These are phyloP conservation scores for Orycteropus afer DNA, from an alignment of 2,113 vertebrate genomes.

Conservation along the genomic window DNA sequence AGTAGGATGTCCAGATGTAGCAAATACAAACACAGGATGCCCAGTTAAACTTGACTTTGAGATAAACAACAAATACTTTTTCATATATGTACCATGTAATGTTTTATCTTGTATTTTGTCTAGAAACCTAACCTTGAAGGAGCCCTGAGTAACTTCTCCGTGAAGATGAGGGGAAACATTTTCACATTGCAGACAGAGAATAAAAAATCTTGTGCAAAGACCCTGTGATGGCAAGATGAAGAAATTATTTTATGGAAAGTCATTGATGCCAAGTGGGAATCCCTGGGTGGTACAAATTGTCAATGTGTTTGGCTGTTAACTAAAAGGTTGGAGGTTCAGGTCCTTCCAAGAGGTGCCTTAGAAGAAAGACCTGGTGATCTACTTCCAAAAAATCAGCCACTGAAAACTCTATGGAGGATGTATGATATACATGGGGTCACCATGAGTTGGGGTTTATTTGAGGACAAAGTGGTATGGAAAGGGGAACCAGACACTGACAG, in stretches of 20 bases:
- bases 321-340: too few relatives aligned
- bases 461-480: background rate
- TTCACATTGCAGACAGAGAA: background rate
- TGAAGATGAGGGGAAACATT: background rate
- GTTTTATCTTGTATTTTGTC: background rate
- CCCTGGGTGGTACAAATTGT: too few relatives aligned
- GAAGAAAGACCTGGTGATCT: too few relatives aligned
- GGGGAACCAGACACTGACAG: background rate
- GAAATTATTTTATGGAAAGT: background rate
- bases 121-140: background rate
- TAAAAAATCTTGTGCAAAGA: background rate
- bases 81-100: background rate
- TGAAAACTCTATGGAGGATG: too few relatives aligned
- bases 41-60: too few relatives aligned
- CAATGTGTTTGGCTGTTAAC: too few relatives aligned
- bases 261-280: accelerated
- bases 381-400: too few relatives aligned
- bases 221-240: background rate
- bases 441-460: too few relatives aligned
- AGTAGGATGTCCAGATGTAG: too few relatives aligned
- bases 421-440: too few relatives aligned
- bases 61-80: background rate
- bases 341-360: too few relatives aligned
- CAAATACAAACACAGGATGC: too few relatives aligned
- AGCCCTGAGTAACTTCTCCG: background rate